Percentiles rank a stretch among this genome's conserved stretches.
These are phyloP conservation scores for Lepilemur ruficaudatus DNA, from an alignment of 2,797 vertebrate genomes.

Conservation along the genomic window DNA sequence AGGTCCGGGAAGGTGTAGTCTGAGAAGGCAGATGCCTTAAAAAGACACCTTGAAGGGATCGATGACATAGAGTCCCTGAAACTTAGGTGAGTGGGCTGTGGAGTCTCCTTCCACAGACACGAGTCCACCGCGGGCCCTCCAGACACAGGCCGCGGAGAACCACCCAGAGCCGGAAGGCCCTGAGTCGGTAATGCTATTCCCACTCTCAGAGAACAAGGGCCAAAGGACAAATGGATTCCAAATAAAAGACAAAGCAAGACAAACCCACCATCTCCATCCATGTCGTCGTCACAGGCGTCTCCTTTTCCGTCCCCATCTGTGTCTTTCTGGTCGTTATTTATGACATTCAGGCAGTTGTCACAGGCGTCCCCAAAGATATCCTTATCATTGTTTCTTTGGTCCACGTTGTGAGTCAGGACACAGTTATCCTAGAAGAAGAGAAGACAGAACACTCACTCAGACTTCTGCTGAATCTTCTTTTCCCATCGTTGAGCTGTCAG, in stretches of 20 bases:
- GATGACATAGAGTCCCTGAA: background rate
- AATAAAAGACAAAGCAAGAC: background rate
- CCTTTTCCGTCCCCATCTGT: constrained; percentile 95
- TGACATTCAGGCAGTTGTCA: constrained; percentile 92
- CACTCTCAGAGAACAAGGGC: background rate
- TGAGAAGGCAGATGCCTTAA: background rate
- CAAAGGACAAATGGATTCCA: background rate
- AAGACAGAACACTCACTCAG: background rate
- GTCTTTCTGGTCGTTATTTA: constrained; percentile 97
- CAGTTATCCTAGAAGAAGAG: constrained; percentile 93
- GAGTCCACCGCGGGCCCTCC: background rate
- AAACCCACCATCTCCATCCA: constrained; percentile 95
- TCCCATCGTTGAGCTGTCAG: background rate
- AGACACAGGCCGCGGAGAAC: background rate
- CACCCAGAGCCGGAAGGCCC: background rate
- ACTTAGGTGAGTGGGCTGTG: background rate
- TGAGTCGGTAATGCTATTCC: background rate
- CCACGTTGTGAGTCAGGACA: constrained; percentile 92
- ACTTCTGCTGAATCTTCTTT: background rate
- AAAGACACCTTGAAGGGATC: background rate
- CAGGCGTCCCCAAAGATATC: constrained; percentile 98
- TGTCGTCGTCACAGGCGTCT: constrained; percentile 97
- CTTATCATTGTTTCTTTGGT: constrained; percentile 95
- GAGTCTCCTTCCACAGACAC: background rate
- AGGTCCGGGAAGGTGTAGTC: too few relatives aligned